phyloP scores from a whole-genome alignment of 2,888 invertebrate genomes.

The Macrostomum cliftonense region DNA sequence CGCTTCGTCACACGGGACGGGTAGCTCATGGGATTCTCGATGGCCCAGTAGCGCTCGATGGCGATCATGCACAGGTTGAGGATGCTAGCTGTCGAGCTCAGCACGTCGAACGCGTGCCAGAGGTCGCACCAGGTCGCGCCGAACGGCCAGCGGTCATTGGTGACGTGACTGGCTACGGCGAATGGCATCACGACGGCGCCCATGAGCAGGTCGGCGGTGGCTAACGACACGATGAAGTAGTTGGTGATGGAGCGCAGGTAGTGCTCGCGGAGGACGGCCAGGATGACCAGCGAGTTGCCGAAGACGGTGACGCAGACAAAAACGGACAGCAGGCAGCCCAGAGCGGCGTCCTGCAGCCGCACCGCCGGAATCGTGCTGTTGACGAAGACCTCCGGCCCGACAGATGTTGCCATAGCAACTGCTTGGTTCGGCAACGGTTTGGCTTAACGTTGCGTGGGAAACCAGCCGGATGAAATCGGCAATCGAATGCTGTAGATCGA shows the following conservation, averaged over 20 bases:
- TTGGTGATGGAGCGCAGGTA: slow-evolving; percentile 92
- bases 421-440: too few species aligned
- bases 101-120: slow-evolving; percentile 85
- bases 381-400: too few species aligned
- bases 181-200: slow-evolving; percentile 90
- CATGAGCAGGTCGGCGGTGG: slow-evolving; percentile 78
- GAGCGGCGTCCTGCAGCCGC: too few species aligned
- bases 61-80: slow-evolving; percentile 90
- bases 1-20: slow-evolving; percentile 74
- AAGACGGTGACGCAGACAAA: slow-evolving; percentile 77
- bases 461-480: too few species aligned
- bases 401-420: too few species aligned
- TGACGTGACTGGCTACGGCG: slow-evolving; percentile 67
- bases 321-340: slow-evolving; percentile 46
- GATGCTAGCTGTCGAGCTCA: slow-evolving; percentile 90
- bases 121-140: slow-evolving; percentile 80
- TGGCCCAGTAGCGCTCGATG: slow-evolving; percentile 90
- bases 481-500: too few species aligned
- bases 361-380: too few species aligned
- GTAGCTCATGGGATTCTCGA: slow-evolving; percentile 91
- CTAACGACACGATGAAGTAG: slow-evolving; percentile 79
- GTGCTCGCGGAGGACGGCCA: slow-evolving; percentile 69
- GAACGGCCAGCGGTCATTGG: slow-evolving; percentile 54
- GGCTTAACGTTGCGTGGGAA: too few species aligned
- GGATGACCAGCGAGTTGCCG: slow-evolving; percentile 73